These are phyloP conservation scores for Agrochola circellaris DNA, from an alignment of 2,888 invertebrate genomes.

Conservation along the genomic window DNA sequence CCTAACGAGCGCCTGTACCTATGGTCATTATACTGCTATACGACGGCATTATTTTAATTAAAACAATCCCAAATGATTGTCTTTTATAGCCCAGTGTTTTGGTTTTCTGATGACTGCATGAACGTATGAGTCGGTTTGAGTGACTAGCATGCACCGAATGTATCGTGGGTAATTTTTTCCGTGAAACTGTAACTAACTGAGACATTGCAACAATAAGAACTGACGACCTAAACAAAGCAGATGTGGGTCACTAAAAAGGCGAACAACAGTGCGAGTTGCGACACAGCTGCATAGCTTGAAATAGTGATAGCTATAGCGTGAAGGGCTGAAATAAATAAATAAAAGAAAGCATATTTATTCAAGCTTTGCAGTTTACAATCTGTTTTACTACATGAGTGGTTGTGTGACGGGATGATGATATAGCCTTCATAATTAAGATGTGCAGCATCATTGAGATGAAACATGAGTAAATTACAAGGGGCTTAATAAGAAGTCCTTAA, in stretches of 20 bases:
- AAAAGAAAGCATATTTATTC: not conserved
- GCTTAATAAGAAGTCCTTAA: not conserved
- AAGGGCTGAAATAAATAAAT: too few species aligned
- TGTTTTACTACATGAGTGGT: not conserved
- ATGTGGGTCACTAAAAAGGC: not conserved
- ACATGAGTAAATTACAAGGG: not conserved
- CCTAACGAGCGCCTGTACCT: constrained; percentile 62
- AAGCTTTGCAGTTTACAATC: not conserved
- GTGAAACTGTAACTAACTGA: not conserved
- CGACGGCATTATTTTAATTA: constrained; percentile 58
- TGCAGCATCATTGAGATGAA: not conserved
- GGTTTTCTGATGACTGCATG: constrained; percentile 22
- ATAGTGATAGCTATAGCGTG: not conserved
- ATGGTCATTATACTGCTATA: constrained; percentile 56
- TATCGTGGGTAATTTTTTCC: not conserved
- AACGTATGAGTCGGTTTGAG: not conserved
- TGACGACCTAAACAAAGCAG: not conserved
- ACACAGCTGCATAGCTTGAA: too few species aligned
- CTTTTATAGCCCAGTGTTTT: constrained; percentile 46
- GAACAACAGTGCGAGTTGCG: not conserved
- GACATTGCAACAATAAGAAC: not conserved
- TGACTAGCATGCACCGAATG: not conserved
- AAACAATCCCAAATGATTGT: constrained; percentile 47
- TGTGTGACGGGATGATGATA: too few species aligned
- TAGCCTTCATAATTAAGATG: too few species aligned